Evolutionary conservation across 2,797 vertebrate genomes (phyloP), one percentile per base, ranked within the genome.

Genomic region (Hephaestus fuliginosus): DNA sequence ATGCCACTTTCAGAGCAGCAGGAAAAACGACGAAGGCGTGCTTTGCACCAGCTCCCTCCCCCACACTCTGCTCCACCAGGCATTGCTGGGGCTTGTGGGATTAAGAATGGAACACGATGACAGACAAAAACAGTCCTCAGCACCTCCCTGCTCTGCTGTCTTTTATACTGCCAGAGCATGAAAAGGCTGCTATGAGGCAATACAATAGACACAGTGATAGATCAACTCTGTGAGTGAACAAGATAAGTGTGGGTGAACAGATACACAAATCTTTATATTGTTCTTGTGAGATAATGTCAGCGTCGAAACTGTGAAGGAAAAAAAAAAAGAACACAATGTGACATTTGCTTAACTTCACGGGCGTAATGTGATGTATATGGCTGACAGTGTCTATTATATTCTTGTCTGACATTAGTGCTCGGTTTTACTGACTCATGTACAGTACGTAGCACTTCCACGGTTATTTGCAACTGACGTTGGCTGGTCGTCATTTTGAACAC

Each of bases 81-180:
- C 91, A 93, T 93, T 84, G 88, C 92, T 85, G 83, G 91, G 91
- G 93, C 92, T 94, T 91, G 89, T 93, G 93, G 93, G 92, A 95
- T 95, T 95, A 94, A 93, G 93, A 93, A 87, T 91, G 93, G 93
- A 94, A 92, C 94, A 94, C 89, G 91, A 93, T 91, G 90, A 95
- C 93, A 94, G 93, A 95, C 94, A 94, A 95, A 93, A 95, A 95
- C 93, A 92, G 91, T 93, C 91, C 92, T 88, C 89, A 92, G 90
- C 93, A 91, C 92, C 91, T 91, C 94, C 92, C 93, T 84, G 80
- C 86, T 88, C 84, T 80, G 88, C 90, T 83, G 92, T 89, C 93
- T 91, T 92, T 93, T 91, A 90, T 90, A 88, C 84, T 78, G 82
- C 53, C 74, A 76, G 89, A 93, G 91, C 91, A 91, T 95, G 91